phyloP scores from a whole-genome alignment of 2,113 vertebrate genomes.

The Thinocorus orbignyianus region DNA sequence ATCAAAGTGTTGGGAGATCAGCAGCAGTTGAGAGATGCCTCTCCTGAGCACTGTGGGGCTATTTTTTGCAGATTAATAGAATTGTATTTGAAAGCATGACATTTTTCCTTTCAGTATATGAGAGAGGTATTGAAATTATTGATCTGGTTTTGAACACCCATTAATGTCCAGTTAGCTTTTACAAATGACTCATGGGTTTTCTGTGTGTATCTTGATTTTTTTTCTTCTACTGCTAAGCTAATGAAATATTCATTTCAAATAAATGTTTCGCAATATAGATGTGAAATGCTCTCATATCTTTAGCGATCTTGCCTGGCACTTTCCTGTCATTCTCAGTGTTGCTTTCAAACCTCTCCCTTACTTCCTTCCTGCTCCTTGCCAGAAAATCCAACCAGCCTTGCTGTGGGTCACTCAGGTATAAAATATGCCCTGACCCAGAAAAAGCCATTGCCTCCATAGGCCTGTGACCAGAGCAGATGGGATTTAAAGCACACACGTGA shows the following conservation, averaged over 20 bases:
- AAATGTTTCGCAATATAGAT: neutral
- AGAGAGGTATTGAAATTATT: neutral
- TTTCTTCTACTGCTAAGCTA: neutral
- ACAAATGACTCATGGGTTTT: neutral
- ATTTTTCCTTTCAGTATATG: neutral
- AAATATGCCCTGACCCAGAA: neutral
- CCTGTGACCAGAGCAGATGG: neutral
- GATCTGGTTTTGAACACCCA: neutral
- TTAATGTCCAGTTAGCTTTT: neutral
- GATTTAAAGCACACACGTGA: neutral
- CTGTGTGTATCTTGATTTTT: neutral
- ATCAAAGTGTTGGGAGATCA: neutral
- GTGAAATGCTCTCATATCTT: neutral
- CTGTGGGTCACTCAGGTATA: rapidly evolving
- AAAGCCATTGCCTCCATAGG: neutral
- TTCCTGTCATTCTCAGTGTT: neutral
- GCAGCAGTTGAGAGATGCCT: neutral
- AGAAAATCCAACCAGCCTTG: neutral
- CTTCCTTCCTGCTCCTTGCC: neutral
- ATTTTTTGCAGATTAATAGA: neutral
- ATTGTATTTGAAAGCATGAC: neutral
- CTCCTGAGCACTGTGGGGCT: neutral
- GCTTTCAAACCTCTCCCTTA: neutral
- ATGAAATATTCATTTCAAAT: neutral
- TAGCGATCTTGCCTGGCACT: neutral